Evolutionary conservation across 2,113 vertebrate genomes (phyloP).

Genomic region (Cochlearius cochlearius): DNA sequence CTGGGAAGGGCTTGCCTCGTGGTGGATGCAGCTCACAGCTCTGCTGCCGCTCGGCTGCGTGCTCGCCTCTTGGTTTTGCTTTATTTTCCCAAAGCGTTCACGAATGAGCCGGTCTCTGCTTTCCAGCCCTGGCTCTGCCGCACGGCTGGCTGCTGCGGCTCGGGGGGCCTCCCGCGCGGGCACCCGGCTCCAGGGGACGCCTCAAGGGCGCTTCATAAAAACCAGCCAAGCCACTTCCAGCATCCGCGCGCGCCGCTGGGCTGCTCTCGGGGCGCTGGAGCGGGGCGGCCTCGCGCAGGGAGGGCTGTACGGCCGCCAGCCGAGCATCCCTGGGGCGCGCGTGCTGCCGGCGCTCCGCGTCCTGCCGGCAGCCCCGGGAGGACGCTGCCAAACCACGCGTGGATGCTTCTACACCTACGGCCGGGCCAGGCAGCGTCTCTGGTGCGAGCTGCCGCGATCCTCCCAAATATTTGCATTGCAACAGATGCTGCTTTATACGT

Average conservation of each 20-base stretch:
- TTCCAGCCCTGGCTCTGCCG: neutral
- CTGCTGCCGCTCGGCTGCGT: neutral
- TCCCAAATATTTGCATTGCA: neutral
- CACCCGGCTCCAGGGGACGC: neutral
- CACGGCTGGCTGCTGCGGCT: neutral
- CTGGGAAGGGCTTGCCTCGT: neutral
- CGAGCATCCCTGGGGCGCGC: rapidly evolving
- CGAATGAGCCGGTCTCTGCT: neutral
- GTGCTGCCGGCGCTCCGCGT: neutral
- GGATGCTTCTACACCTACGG: rapidly evolving
- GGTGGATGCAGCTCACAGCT: neutral
- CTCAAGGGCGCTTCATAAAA: neutral
- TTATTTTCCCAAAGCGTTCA: neutral
- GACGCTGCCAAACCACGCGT: neutral
- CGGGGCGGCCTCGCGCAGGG: rapidly evolving
- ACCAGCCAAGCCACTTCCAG: rapidly evolving
- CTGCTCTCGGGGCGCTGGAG: neutral
- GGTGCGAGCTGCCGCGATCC: neutral
- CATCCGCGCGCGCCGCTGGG: rapidly evolving
- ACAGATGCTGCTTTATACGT: constrained; percentile 54
- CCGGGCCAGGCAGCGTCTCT: neutral
- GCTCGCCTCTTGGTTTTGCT: neutral
- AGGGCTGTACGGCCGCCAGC: rapidly evolving
- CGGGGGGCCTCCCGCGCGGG: rapidly evolving
- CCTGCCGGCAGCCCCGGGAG: neutral